Evolutionary conservation across 2,888 invertebrate species (phyloP), one percentile per base, ranked within the genome.

Genomic region (Anarsia innoxiella): DNA sequence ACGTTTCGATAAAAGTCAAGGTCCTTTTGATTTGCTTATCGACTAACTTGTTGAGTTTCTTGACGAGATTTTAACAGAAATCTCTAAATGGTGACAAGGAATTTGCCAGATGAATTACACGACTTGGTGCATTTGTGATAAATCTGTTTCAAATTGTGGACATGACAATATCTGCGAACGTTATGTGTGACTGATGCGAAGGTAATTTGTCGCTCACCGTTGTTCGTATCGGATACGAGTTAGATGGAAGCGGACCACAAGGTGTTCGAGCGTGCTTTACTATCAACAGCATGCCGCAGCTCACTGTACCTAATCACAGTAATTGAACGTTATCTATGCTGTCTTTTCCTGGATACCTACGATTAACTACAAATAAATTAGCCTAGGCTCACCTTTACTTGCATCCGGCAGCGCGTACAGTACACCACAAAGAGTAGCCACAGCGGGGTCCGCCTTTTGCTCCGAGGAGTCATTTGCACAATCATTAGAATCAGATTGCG

Each of bases 151-250:
- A 31, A 16, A 25, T 32, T 51, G 49, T 62, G 56, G 60, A 61
- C 66, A 74, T 72, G 76, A 78, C 80, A 80, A 78, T 76, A 64
- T 62, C 60, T 10, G 14, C 34, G 37, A 37, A 29, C 16, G 51
- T 46, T 48, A 62, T 77, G n/a, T n/a, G n/a, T n/a, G 79, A 82
- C 79, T 77, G 79, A 82, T 79, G 76, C 44, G 78, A 69, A 70
- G 70, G 75, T 71, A 78, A 80, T 82, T 64, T 72, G 53, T 59
- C 56, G 54, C 56, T 60, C 60, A 82, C 83, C 82, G 83, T 82
- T 82, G 77, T 54, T 73, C 63, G 83, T 82, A 82, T 83, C 77
- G 58, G 68, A 82, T 83, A 80, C 82, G 62, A 66, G 56, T 65
- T 51, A 53, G 56, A 75, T 62, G 58, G 62, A 55, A 50, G 55